Evolutionary conservation across 2,113 vertebrate species (phyloP).

Genomic region (Clarias magur): DNA sequence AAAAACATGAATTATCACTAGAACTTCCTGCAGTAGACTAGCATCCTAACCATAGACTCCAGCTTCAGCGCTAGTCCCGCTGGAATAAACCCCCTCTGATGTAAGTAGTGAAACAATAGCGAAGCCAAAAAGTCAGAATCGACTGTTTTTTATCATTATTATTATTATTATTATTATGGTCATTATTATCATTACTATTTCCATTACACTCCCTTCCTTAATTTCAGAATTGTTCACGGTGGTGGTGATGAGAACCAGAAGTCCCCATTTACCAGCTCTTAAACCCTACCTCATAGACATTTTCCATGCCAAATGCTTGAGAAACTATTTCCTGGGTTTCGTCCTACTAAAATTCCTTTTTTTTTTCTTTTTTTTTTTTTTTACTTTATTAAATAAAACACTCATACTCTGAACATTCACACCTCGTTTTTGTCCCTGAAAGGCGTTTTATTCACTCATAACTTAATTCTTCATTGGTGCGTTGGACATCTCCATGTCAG

Average conservation of each 20-base stretch:
- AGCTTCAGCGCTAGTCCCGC: too few species aligned
- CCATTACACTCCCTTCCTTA: not conserved
- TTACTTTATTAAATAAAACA: not conserved
- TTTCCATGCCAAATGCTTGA: not conserved
- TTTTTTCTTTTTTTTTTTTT: not conserved
- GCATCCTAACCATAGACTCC: not conserved
- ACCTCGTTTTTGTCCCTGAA: not conserved
- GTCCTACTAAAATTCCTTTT: too few species aligned
- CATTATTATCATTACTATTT: not conserved
- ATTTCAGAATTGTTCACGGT: not conserved
- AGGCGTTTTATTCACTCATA: not conserved
- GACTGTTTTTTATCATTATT: not conserved
- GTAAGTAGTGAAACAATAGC: not conserved
- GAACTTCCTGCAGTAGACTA: not conserved
- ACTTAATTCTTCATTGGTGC: not conserved
- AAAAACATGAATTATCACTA: not conserved
- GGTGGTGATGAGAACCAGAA: not conserved
- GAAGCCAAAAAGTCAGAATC: not conserved
- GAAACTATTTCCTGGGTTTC: not conserved
- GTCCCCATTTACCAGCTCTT: not conserved
- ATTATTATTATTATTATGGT: too few species aligned
- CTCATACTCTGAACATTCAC: not conserved
- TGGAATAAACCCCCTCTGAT: not conserved
- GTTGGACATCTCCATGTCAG: not conserved
- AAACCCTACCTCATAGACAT: not conserved